Percentiles rank a stretch among this genome's conserved stretches.
These are phyloP conservation scores for Alcis repandata DNA, from an alignment of 2,888 invertebrate species.

Conservation along the genomic window DNA sequence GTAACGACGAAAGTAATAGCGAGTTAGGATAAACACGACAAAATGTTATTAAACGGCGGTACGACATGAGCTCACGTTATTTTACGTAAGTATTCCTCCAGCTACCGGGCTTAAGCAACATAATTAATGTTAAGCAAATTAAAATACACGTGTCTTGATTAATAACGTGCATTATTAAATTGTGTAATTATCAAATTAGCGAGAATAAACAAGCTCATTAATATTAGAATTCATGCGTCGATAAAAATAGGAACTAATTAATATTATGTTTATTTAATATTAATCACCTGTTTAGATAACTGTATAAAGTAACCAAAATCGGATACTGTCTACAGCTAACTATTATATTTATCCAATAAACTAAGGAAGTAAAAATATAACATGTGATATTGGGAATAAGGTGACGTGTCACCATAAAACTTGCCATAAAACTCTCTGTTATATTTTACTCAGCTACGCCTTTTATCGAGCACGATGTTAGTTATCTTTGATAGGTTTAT, in stretches of 20 bases:
- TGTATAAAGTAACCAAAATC: background rate
- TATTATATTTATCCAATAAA: background rate
- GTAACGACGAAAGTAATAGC: conserved; percentile 17
- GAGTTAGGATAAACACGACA: conserved; percentile 23
- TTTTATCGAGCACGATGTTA: background rate
- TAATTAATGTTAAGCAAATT: conserved; percentile 13
- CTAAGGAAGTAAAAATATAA: background rate
- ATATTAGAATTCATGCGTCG: background rate
- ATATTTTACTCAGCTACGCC: background rate
- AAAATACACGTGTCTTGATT: background rate
- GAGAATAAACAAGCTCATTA: conserved; percentile 3
- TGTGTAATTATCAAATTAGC: background rate
- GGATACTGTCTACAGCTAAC: background rate
- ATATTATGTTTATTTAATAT: no score
- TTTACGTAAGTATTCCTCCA: background rate
- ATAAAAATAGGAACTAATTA: background rate
- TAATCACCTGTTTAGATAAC: no score
- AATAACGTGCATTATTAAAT: background rate
- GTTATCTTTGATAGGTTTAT: background rate
- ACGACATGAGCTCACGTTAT: background rate
- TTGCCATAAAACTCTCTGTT: background rate
- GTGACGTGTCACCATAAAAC: background rate
- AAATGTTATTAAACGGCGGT: conserved; percentile 16
- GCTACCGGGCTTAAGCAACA: background rate
- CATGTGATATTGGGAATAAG: background rate